These are phyloP conservation scores for Andrena hattorfiana DNA, from an alignment of 2,888 invertebrate genomes.

Conservation along the genomic window DNA sequence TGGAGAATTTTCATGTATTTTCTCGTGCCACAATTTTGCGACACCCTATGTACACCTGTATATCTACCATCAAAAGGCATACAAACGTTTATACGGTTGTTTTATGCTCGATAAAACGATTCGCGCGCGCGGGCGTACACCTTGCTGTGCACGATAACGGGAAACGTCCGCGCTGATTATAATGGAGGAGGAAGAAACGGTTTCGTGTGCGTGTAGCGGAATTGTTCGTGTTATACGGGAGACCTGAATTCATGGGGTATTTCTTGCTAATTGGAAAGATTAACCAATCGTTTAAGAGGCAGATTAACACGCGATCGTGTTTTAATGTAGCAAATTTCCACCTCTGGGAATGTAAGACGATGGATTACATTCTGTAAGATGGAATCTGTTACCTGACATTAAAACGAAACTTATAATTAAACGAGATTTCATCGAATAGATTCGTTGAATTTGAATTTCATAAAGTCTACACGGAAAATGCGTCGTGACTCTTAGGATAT, in stretches of 20 bases:
- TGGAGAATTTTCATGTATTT: not conserved
- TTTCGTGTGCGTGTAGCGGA: slow-evolving; percentile 1
- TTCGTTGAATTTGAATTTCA: too few relatives aligned
- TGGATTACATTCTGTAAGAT: not conserved
- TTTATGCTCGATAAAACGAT: slow-evolving; percentile 23
- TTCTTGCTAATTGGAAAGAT: slow-evolving; percentile 8
- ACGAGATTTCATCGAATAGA: too few relatives aligned
- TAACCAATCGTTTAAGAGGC: not conserved
- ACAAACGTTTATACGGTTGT: slow-evolving; percentile 23
- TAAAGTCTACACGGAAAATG: too few relatives aligned
- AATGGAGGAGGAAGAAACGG: slow-evolving; percentile 4
- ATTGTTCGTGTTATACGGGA: not conserved
- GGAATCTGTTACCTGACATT: not conserved
- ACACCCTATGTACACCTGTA: not conserved
- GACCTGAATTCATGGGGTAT: not conserved
- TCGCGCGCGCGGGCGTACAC: not conserved
- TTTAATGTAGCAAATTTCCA: not conserved
- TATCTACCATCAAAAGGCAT: not conserved
- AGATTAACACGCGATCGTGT: not conserved
- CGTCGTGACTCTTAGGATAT: too few relatives aligned
- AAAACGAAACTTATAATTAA: not conserved
- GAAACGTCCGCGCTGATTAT: slow-evolving; percentile 32
- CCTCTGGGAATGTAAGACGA: not conserved
- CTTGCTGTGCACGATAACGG: slow-evolving; percentile 24
- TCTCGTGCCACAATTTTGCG: not conserved